Base-by-base conservation (phyloP, 2,888 invertebrate genomes). In the Lasioglossum oenotherae region DNA sequence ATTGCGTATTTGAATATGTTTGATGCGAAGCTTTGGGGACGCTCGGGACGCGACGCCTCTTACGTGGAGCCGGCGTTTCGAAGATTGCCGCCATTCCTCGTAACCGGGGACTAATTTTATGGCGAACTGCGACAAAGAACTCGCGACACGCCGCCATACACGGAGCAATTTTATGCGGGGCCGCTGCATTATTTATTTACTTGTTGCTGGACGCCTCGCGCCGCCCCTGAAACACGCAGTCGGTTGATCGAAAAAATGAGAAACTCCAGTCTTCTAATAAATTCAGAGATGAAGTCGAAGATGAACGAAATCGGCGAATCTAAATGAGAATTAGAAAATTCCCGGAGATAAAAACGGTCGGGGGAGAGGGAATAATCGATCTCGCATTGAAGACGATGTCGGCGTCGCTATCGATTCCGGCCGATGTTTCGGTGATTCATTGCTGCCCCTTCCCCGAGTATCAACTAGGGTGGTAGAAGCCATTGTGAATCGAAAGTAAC, bases 1-100 rank as follows among this genome's bases (percentile, higher is more conserved):
- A 92, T 93, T 92, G 93, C 91, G 88, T 91, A 93, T 93, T 93
- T 93, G 93, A 93, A 93, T 93, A 92, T 90, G 92, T 93, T 93
- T 92, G 93, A 92, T 91, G 89, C 89, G 84, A 81, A 80, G 79
- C 87, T 83, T 85, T 73, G 81, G 82, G 86, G 83, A 86, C 44
- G 64, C 67, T 5, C 5, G 73, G 75, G 64, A 80, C 60, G 49
- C 23, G 78, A 8, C 31, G 44, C 35, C 84, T 80, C 80, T 76
- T 77, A 69, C 31, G 49, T 23, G 60, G 38, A 69, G 41, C 44
- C 44, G 73, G 67, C 72, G 76, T 64, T 80, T 74, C 38, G 75
- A 72, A 72, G 75, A 75, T 23, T 23, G 44, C 23, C 38, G 72
- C 35, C 82, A 73, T 82, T 82, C 73, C 53, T 19, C 71, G 49